Evolutionary conservation across 2,113 vertebrate genomes (phyloP), one percentile per base, ranked within the genome.

Genomic region (Chionomys nivalis): DNA sequence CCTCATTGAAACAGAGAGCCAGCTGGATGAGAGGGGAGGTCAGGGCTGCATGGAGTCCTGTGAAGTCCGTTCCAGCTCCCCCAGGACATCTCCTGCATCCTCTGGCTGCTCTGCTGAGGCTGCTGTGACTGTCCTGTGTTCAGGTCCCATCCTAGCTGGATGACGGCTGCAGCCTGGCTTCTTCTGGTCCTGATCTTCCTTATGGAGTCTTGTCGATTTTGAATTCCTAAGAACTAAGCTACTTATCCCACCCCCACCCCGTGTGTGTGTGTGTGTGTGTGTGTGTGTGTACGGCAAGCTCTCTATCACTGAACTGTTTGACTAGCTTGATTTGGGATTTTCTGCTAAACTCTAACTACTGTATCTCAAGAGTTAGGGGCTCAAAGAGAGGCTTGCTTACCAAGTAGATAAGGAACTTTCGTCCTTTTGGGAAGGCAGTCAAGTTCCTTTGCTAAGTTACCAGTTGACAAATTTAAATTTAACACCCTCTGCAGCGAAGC

Each of bases 51-150:
- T 36, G 61, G 39, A 39, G 82, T 81, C 66, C 82, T 88, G 49
- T 77, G 93, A 93, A 94, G 93, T 92, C 77, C 39, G 26, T 23
- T 85, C 47, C 82, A 70, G 65, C 73, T 97, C 47, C 77, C 75
- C 24, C 10, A 26, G 93, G 93, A 95, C 17, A 58, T 58, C 55
- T 58, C 17, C 55, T 58, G 55, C 49, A 70, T 77, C n/a, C 0
- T 1, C 89, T 68, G 73, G 91, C 89, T 79, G 82, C 39, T 85
- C 47, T 42, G 21, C 73, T 9, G 68, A 96, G 52, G 49, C 77
- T 47, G 5, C 61, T 6, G 3, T 72, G 26, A 82, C 23, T 16
- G 7, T 47, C 10, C 14, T 19, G 14, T 21, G 87, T 14, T 65
- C 52, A 78, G 70, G 87, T 55, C 24, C 9, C 4, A 14, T 19